A percentile compares a stretch with the other conserved stretches of the same genome.
These are phyloP conservation scores for Digitonthophagus gazella DNA, from an alignment of 2,888 invertebrate genomes.

Conservation along the genomic window DNA sequence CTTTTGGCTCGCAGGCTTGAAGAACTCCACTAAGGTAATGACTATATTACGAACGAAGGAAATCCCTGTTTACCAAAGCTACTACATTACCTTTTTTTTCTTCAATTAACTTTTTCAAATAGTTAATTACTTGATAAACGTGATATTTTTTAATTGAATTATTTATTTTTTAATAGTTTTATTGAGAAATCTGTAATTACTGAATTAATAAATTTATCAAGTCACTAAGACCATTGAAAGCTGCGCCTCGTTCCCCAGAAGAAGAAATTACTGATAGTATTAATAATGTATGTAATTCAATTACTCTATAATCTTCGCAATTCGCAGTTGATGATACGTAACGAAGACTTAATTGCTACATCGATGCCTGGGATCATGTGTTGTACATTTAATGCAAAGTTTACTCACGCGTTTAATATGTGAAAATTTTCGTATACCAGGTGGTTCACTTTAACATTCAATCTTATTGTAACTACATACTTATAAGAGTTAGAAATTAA, in stretches of 20 bases:
- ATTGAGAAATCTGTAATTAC: not conserved
- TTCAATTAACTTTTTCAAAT: no score
- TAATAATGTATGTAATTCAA: not conserved
- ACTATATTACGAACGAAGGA: not conserved
- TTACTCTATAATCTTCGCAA: not conserved
- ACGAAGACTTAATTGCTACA: not conserved
- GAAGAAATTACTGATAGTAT: not conserved
- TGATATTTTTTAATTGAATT: no score
- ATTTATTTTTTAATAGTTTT: no score
- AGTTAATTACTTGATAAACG: no score
- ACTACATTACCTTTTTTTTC: not conserved
- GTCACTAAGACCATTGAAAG: not conserved
- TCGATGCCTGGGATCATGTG: not conserved
- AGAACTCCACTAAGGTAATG: not conserved
- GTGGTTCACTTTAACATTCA: no score
- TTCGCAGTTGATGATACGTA: not conserved
- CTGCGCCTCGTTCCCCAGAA: not conserved
- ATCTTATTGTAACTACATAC: no score
- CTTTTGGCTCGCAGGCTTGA: constrained; percentile 4
- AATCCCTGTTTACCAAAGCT: not conserved
- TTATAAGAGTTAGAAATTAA: no score
- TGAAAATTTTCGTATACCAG: no score
- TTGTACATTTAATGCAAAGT: not conserved
- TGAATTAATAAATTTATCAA: not conserved
- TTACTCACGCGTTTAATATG: not conserved